phyloP scores from a whole-genome alignment of 2,888 invertebrate genomes.

The Zygaena filipendulae region DNA sequence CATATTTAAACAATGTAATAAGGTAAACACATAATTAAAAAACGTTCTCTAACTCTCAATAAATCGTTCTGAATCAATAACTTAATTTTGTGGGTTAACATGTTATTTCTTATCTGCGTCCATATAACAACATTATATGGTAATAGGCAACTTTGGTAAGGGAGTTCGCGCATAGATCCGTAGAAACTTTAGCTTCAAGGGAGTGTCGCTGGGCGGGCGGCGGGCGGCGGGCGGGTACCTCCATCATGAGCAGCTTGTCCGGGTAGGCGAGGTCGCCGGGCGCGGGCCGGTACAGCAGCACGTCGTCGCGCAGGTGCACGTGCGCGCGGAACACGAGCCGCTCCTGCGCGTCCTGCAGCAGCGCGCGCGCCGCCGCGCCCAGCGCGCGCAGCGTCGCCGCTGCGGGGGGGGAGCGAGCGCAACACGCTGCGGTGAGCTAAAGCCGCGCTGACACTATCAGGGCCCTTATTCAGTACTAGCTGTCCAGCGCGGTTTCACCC shows the following conservation, averaged over 20 bases:
- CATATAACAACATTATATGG: too few species aligned
- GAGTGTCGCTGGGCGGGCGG: slow-evolving; percentile 89
- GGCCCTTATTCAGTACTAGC: too few species aligned
- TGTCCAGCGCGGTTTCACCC: too few species aligned
- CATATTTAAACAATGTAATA: too few species aligned
- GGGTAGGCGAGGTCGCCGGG: slow-evolving; percentile 98
- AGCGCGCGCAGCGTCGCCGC: slow-evolving; percentile 80
- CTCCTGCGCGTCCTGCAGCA: slow-evolving; percentile 96
- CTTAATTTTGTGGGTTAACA: too few species aligned
- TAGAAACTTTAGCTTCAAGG: slow-evolving; percentile 94
- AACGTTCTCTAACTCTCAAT: too few species aligned
- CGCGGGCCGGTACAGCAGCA: slow-evolving; percentile 88
- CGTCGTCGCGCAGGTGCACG: slow-evolving; percentile 92
- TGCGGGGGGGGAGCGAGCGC: neutral
- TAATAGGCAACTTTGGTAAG: too few species aligned
- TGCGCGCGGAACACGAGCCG: slow-evolving; percentile 95
- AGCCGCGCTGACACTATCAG: too few species aligned
- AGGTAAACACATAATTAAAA: too few species aligned
- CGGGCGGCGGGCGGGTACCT: slow-evolving; percentile 79
- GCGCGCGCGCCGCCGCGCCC: slow-evolving; percentile 79
- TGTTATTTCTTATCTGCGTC: too few species aligned
- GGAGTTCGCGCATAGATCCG: slow-evolving; percentile 93
- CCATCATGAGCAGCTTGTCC: slow-evolving; percentile 98
- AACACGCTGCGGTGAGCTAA: too few species aligned
- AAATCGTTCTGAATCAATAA: too few species aligned